Evolutionary conservation across 2,888 invertebrate species (phyloP).

Genomic region (Ophioninae sp.): DNA sequence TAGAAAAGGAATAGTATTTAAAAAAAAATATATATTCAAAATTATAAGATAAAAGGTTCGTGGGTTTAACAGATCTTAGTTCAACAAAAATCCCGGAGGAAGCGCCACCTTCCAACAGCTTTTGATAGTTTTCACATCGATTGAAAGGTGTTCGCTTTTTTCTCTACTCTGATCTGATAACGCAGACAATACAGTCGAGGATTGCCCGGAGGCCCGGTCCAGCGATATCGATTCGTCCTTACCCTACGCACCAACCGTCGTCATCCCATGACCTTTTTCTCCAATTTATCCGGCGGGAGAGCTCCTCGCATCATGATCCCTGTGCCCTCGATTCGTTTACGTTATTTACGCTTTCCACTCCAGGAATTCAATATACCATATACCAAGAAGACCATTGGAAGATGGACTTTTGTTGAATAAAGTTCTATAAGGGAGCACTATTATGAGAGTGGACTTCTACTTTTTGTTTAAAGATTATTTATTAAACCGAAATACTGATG

Average conservation of each 20-base stretch:
- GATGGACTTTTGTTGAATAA: neutral
- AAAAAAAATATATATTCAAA: no score
- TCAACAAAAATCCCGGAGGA: no score
- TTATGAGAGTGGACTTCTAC: no score
- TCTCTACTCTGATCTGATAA: neutral
- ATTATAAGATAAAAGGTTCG: no score
- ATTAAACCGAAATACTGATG: no score
- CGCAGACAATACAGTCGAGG: neutral
- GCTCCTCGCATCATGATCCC: neutral
- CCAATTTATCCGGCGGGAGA: conserved; percentile 2
- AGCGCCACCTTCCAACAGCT: no score
- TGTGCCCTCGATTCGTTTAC: neutral
- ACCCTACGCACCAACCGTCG: conserved; percentile 24
- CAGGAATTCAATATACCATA: neutral
- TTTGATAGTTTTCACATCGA: neutral
- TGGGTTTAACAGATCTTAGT: no score
- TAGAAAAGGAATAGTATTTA: no score
- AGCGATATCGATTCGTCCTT: conserved; percentile 38
- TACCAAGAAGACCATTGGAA: neutral
- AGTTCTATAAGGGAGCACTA: neutral
- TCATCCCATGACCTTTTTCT: conserved; percentile 35
- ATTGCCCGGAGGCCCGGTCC: conserved; percentile 2
- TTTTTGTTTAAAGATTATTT: no score
- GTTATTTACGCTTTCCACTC: neutral
- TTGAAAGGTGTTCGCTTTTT: neutral